Evolutionary conservation across 2,888 invertebrate species (phyloP), one percentile per base, ranked within the genome.

Genomic region (Malacosoma neustria): DNA sequence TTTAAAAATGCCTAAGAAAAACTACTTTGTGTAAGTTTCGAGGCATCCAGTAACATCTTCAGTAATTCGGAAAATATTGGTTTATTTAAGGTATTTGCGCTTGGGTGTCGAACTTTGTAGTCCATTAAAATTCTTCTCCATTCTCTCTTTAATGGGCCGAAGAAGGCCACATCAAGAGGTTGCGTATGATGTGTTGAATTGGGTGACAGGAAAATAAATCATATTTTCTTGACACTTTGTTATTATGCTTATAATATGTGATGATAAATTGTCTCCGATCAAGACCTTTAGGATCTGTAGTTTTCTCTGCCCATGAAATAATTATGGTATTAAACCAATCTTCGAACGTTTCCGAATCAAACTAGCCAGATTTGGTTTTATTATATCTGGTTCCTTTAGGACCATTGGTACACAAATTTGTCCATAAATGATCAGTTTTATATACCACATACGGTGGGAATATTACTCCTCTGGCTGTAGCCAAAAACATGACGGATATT

Each of bases 131-230:
- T 46, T 43, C 42, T 41, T 31, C 46, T 36, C 51, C 45, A 51
- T 32, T 29, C 31, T 41, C 33, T 42, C 37, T 51, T 52, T 14
- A 48, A 36, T 9, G 46, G 53, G 3, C 39, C 48, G 33, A 47
- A 51, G 31, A 43, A 51, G 11, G 45, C 42, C 1, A 49, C 43
- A 31, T 45, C 46, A 4, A 48, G 35, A 2, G 49, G 45, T 31
- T 49, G 47, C 1, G 43, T 43, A 7, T 42, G 33, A 14, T 52
- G 52, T 4, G 48, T 50, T 3, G 46, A 46, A 2, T 36, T 48
- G 6, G 45, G 36, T 29, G 49, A 46, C 1, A 50, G 30, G 13
- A 47, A 49, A 11, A 45, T 37, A 32, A 48, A 43, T 7, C 33
- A 30, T 14, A 43, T 48, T 29, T 45, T 29, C 34, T 39, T 32